Evolutionary conservation across 2,797 vertebrate species (phyloP).

Genomic region (Babyrousa celebensis): DNA sequence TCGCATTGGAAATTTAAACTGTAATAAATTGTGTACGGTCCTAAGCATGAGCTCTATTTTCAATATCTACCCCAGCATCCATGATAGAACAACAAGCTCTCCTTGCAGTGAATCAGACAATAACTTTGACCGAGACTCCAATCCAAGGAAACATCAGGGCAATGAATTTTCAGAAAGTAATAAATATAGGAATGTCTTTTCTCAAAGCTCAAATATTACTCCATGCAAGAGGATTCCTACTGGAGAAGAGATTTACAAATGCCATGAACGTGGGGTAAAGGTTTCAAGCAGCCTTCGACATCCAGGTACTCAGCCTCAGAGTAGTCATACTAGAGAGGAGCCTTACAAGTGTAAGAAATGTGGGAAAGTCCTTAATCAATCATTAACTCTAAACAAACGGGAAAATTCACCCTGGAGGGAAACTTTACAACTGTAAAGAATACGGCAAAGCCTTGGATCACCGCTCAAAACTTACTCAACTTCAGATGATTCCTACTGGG

Average conservation of each 20-base stretch:
- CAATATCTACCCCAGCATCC: neutral
- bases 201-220: neutral
- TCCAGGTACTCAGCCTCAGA: too few species aligned
- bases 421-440: neutral
- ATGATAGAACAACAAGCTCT: neutral
- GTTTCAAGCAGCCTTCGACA: neutral
- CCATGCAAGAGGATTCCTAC: neutral
- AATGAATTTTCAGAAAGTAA: neutral
- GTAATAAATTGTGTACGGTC: neutral
- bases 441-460: neutral
- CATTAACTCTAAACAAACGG: neutral
- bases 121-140: neutral
- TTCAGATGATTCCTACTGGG: neutral
- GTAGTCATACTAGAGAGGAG: neutral
- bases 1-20: neutral
- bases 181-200: neutral
- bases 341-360: neutral
- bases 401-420: too few species aligned
- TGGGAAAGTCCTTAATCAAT: neutral
- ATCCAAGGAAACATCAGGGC: neutral
- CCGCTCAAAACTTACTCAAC: neutral
- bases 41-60: neutral
- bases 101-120: neutral
- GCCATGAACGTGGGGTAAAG: neutral
- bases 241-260: neutral